Conservation (phyloP, 2,113 vertebrate genomes). For the Dipodomys ordii region DNA sequence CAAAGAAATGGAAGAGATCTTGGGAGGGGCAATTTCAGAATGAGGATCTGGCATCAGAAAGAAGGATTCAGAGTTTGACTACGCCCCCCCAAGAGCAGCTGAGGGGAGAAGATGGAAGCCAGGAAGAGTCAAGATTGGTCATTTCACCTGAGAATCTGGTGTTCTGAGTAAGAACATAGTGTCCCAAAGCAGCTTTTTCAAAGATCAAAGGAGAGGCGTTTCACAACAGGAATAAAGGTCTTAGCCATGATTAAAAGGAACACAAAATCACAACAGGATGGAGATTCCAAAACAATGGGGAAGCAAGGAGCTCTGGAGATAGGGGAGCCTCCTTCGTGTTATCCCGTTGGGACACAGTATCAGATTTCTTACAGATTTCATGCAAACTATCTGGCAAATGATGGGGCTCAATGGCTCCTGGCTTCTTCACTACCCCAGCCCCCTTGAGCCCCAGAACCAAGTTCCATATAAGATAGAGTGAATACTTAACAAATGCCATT, state of each 20-base stretch:
- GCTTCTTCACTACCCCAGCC: neutral
- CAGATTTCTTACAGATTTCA: rapidly evolving
- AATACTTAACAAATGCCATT: rapidly evolving
- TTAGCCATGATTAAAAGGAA: neutral
- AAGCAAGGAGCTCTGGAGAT: neutral
- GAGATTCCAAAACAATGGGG: neutral
- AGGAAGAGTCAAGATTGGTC: neutral
- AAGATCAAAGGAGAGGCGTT: neutral
- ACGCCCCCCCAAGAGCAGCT: neutral
- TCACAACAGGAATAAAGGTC: neutral
- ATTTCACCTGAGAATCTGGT: neutral
- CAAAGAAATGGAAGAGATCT: neutral
- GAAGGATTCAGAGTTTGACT: conserved; percentile 8
- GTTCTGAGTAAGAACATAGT: neutral
- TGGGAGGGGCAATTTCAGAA: conserved; percentile 6
- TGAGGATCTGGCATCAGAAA: conserved; percentile 22
- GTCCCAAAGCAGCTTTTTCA: neutral
- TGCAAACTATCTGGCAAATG: neutral
- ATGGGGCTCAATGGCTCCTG: rapidly evolving
- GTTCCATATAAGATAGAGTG: neutral
- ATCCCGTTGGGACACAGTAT: rapidly evolving
- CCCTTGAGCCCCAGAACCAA: neutral
- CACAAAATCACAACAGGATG: neutral
- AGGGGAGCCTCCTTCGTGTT: neutral
- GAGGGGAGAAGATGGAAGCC: neutral